These are phyloP conservation scores for Ciconia boyciana DNA, from an alignment of 2,113 vertebrate genomes.

Conservation along the genomic window DNA sequence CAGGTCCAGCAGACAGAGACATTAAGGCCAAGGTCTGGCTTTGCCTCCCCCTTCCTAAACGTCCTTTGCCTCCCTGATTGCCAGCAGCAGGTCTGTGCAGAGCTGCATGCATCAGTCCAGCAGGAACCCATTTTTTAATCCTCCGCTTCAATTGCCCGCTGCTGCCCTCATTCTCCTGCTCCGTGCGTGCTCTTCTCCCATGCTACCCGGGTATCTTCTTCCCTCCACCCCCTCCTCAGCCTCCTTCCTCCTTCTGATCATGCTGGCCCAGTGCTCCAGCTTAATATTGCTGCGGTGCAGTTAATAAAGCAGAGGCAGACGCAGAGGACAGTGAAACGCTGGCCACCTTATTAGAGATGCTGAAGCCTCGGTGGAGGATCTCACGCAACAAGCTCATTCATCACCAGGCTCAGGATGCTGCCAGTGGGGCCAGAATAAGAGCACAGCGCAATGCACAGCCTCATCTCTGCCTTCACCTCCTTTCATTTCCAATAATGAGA, in stretches of 20 bases:
- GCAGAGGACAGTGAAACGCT: not conserved
- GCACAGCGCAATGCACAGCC: not conserved
- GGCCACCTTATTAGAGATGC: slow-evolving; percentile 40
- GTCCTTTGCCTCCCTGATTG: not conserved
- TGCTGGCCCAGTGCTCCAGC: not conserved
- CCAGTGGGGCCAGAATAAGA: not conserved
- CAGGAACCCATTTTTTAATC: not conserved
- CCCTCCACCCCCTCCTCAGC: not conserved
- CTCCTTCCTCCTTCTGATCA: not conserved
- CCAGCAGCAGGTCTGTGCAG: not conserved
- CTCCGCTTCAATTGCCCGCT: not conserved
- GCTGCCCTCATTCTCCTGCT: not conserved
- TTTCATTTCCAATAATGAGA: not conserved
- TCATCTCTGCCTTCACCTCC: slow-evolving; percentile 3
- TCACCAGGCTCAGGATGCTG: slow-evolving; percentile 41
- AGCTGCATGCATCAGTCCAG: not conserved
- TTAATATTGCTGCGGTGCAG: slow-evolving; percentile 33
- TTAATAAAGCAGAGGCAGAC: slow-evolving; percentile 29
- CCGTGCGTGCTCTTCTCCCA: not conserved
- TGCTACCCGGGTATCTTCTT: not conserved
- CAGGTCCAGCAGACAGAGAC: not conserved
- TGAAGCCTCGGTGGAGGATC: slow-evolving; percentile 31
- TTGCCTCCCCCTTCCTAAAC: not conserved
- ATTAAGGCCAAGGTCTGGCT: not conserved
- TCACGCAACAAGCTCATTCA: slow-evolving; percentile 41